Base-by-base conservation (phyloP, 2,888 invertebrate genomes). In the Cabera pusaria region DNA sequence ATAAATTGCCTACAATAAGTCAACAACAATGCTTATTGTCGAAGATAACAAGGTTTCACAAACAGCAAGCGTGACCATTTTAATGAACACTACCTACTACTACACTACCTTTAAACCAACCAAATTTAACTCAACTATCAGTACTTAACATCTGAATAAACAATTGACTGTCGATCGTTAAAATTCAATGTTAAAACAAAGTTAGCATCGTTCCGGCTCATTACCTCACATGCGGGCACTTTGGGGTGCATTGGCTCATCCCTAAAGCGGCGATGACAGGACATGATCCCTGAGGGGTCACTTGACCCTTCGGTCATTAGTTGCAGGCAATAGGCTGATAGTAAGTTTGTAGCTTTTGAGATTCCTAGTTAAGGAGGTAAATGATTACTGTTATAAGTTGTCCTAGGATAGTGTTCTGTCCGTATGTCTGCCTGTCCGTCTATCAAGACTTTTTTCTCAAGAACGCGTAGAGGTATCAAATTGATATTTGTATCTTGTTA, bases 311-410 rank as follows among this genome's bases (percentile, higher is more conserved):
- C 45, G 46, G 64, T 67, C 70, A 72, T 72, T 71, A 72, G 68
- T 63, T 66, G 64, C 69, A 74, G 60, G 68, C 71, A 62, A 52
- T 64, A 50, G 57, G 51, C 49, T 70, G 67, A 68, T 68, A 52
- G 67, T 61, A 64, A 65, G 71, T 71, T 69, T 67, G 73, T 69
- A 68, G 65, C 69, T 62, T 18, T 43, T 23, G 24, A 43, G 40
- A 43, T 27, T 26, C 33, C 28, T 59, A 59, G 54, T 34, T 5
- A 10, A 37, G 18, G 47, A 49, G 49, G 19, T 23, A n/a, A n/a
- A n/a, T n/a, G n/a, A n/a, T n/a, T n/a, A n/a, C n/a, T n/a, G n/a
- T n/a, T n/a, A n/a, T n/a, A n/a, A n/a, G n/a, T n/a, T n/a, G n/a
- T n/a, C n/a, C n/a, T n/a, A n/a, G n/a, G n/a, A n/a, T n/a, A n/a